These are phyloP conservation scores for Paramormyrops kingsleyae DNA, from an alignment of 2,113 vertebrate genomes.

Conservation along the genomic window DNA sequence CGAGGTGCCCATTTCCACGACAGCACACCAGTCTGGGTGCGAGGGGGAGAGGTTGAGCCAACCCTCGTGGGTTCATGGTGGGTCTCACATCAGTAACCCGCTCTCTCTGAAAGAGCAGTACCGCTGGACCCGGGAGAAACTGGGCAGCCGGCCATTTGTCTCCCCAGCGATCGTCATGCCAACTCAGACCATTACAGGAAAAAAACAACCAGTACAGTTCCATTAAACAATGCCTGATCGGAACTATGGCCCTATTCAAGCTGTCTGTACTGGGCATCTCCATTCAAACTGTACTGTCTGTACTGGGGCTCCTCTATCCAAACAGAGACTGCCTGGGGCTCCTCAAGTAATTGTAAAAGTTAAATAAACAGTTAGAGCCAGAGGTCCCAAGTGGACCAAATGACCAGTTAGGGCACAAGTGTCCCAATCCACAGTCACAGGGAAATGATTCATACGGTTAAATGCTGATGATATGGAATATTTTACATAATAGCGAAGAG, in stretches of 20 bases:
- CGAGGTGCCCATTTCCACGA: neutral
- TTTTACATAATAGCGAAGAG: neutral
- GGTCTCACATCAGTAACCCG: neutral
- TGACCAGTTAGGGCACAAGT: neutral
- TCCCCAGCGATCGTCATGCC: neutral
- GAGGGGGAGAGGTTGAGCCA: neutral
- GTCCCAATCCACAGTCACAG: neutral
- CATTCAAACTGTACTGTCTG: neutral
- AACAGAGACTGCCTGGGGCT: neutral
- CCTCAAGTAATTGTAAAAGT: neutral
- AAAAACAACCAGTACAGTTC: constrained; percentile 21
- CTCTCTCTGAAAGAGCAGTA: neutral
- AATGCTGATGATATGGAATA: neutral
- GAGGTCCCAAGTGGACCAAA: neutral
- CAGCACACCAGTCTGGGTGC: neutral
- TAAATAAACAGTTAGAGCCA: neutral
- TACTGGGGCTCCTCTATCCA: neutral
- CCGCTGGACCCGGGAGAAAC: neutral
- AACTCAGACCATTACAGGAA: constrained; percentile 20
- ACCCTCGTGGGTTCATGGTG: neutral
- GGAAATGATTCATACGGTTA: neutral
- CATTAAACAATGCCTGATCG: constrained; percentile 17
- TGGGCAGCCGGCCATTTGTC: neutral
- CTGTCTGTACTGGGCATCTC: neutral
- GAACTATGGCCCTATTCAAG: constrained; percentile 26